Percentiles rank a stretch among this genome's conserved stretches.
phyloP scores from a whole-genome alignment of 2,888 invertebrate species.

The Andricus quercusramuli region DNA sequence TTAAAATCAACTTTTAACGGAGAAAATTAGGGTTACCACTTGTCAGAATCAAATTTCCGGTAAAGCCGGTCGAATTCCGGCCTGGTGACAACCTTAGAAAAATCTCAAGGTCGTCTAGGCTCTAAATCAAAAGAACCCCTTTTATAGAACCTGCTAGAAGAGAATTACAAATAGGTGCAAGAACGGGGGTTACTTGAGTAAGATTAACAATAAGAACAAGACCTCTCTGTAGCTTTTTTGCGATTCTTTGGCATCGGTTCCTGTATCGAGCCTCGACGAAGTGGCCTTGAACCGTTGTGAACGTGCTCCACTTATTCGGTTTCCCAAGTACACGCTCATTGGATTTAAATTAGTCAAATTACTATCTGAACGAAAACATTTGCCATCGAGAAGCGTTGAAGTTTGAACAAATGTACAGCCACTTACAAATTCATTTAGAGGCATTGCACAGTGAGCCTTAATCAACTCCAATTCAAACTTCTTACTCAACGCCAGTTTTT shows the following conservation, averaged over 20 bases:
- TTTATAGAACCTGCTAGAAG: background rate
- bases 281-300: slow-evolving; percentile 32
- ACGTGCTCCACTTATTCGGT: slow-evolving; percentile 38
- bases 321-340: slow-evolving; percentile 27
- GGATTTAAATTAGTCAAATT: slow-evolving; percentile 32
- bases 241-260: slow-evolving; percentile 33
- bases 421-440: background rate
- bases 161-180: background rate
- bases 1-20: background rate
- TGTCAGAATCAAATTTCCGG: no score
- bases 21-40: background rate
- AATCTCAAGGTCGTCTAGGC: background rate
- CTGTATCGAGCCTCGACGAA: slow-evolving; percentile 13
- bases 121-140: background rate
- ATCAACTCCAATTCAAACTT: no score
- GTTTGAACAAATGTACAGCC: background rate
- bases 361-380: background rate
- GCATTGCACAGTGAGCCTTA: no score
- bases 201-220: slow-evolving; percentile 24
- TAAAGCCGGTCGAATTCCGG: no score
- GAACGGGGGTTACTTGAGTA: background rate
- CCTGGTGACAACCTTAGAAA: no score
- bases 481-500: no score
- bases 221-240: slow-evolving; percentile 2
- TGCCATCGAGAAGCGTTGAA: background rate